These are phyloP conservation scores for Eupithecia vulgata DNA, from an alignment of 2,888 invertebrate species.

Conservation along the genomic window DNA sequence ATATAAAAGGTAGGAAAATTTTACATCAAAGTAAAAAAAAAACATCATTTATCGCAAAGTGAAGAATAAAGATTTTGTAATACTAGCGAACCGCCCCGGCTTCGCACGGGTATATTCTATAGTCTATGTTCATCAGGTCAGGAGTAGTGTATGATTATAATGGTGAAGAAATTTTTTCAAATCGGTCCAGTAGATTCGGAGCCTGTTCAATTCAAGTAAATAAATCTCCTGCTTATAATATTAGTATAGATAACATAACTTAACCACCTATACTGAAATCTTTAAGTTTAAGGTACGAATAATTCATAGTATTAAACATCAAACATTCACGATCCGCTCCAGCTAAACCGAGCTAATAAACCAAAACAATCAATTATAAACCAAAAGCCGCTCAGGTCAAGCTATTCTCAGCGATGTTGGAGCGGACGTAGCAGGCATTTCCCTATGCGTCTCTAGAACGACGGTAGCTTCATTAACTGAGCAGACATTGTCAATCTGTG, in stretches of 20 bases:
- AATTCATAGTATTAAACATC: neutral
- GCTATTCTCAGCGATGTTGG: slow-evolving; percentile 26
- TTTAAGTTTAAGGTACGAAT: neutral
- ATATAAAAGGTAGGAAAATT: neutral
- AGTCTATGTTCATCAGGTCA: no score
- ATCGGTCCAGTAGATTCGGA: no score
- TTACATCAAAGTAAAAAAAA: no score
- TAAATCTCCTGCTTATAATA: no score
- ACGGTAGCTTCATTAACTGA: slow-evolving; percentile 66
- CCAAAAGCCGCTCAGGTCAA: slow-evolving; percentile 23
- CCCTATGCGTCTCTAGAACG: slow-evolving; percentile 50
- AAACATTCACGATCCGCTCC: neutral
- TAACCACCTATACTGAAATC: neutral
- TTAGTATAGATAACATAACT: neutral
- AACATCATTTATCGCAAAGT: no score
- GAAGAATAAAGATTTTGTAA: no score
- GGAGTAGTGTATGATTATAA: no score
- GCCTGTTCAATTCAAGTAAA: no score
- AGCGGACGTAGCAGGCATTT: slow-evolving; percentile 41
- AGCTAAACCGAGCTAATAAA: slow-evolving; percentile 1
- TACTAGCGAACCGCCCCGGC: no score
- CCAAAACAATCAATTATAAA: slow-evolving; percentile 22
- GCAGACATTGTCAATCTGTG: slow-evolving; percentile 71
- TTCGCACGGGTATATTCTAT: no score
- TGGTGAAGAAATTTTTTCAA: no score